Evolutionary conservation across 2,888 invertebrate species (phyloP), one percentile per base, ranked within the genome.

Genomic region (Odontocolon sp.): DNA sequence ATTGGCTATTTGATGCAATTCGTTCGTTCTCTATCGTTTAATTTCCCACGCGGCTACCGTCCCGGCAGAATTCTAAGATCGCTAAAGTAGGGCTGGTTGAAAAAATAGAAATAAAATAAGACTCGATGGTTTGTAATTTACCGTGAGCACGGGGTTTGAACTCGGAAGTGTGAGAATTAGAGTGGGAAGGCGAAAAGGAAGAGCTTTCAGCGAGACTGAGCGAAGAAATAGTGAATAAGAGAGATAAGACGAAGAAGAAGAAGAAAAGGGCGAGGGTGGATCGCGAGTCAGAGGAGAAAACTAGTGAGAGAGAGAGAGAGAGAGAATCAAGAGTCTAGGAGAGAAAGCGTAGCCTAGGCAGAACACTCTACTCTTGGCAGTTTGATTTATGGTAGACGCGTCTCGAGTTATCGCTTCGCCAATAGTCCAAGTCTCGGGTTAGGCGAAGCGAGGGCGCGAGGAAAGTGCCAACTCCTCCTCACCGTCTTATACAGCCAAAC

Each of bases 231-330:
- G 50, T 64, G 18, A 54, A 31, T 33, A 63, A 40, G 63, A 42
- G 42, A 21, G 64, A 21, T 42, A 23, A 33, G 6, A 28, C 9
- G 45, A 23, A 21, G 21, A 38, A 14, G 23, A 31, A 45, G 54
- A 68, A 52, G 9, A 47, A 31, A 59, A 31, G 92, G 92, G 6
- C 91, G 89, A 90, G 91, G 90, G 92, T 91, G 91, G 91, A 91
- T 92, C 91, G 91, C 91, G 91, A 91, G 91, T 91, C 91, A 91
- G 90, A 91, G 45, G 36, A 54, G 36, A 69, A 38, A 87, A 89
- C 91, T 87, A 86, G 88, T 85, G 88, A 86, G 84, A 86, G 42
- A 69, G 56, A 75, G 71, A 66, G 71, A 61, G 42, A 57, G 67
- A 71, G 47, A 69, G 50, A 72, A 61, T 72, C 71, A 73, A 80